Evolutionary conservation across 2,888 invertebrate genomes (phyloP), one percentile per base, ranked within the genome.

Genomic region (Polyommatus icarus): DNA sequence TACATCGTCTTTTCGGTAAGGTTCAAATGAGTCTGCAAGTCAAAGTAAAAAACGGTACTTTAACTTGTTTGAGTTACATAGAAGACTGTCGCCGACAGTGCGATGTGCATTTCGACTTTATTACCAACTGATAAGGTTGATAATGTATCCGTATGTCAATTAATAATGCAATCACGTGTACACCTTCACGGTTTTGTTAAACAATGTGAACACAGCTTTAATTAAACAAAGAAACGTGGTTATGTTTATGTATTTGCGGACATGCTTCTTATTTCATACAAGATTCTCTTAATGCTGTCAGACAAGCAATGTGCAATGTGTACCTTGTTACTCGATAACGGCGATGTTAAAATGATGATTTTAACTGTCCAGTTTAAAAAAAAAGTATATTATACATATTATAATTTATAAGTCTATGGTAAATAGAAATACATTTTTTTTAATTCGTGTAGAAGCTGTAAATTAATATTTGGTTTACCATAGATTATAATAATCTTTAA

Each of bases 131-230:
- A 54, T 18, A 54, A 54, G 15, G 15, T 54, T 54, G 15, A 54
- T 18, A 54, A 54, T 54, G 5, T 54, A 54, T 54, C 0, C 5
- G 18, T 54, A 54, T 18, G 15, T 54, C 54, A 46, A 24, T 91
- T 89, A 88, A 90, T 85, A 91, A 87, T 85, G 78, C 81, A 86
- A 89, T 91, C 91, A 91, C 92, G 91, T 85, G 80, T 82, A 81
- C 81, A 81, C 83, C 85, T 87, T 85, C 90, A 87, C 89, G 87
- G 86, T 86, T 87, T 85, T 86, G 87, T 87, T 89, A 88, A 87
- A 87, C 88, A 86, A 90, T 89, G 88, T 87, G 87, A 88, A 88
- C 86, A 87, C 84, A 83, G 84, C 83, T 85, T 86, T 84, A 85
- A 86, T 88, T 85, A 86, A 84, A 85, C 86, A 84, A 84, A 85